Percentiles rank a stretch among this genome's conserved stretches.
These are phyloP conservation scores for Hemistola chrysoprasaria DNA, from an alignment of 2,888 invertebrate genomes.

Conservation along the genomic window DNA sequence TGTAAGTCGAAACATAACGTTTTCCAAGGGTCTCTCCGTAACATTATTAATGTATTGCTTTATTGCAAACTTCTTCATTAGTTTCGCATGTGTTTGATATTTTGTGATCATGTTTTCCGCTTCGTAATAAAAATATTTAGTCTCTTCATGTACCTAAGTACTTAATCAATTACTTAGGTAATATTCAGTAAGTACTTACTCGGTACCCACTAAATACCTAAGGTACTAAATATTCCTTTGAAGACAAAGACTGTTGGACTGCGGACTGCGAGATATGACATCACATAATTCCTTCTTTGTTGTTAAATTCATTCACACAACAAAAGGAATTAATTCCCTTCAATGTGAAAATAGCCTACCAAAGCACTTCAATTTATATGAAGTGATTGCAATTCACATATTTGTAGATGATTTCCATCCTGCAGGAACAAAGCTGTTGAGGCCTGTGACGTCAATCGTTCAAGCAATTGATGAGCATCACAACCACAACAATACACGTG, in stretches of 20 bases:
- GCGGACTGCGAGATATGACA: not conserved
- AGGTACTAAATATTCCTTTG: not conserved
- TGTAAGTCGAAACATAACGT: no score
- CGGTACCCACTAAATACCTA: constrained; percentile 5
- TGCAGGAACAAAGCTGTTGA: constrained; percentile 8
- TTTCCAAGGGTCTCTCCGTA: no score
- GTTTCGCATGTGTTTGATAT: constrained; percentile 11
- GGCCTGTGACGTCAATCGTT: constrained; percentile 16
- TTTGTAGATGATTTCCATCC: constrained; percentile 6
- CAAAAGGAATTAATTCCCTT: no score
- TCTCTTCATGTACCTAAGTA: no score
- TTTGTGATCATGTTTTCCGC: constrained; percentile 4
- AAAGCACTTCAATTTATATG: not conserved
- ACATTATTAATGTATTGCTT: no score
- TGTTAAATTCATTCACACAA: constrained; percentile 1
- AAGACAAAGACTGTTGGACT: no score
- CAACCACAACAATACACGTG: constrained; percentile 7
- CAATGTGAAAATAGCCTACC: no score
- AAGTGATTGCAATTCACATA: not conserved
- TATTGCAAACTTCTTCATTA: constrained; percentile 4
- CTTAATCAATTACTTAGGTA: no score
- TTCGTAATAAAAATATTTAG: constrained; percentile 8
- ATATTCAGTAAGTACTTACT: no score
- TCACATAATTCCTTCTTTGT: not conserved
- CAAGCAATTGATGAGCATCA: constrained; percentile 7